A percentile compares a stretch with the other conserved stretches of the same genome.
Evolutionary conservation across 2,888 invertebrate genomes (phyloP).

Genomic region (Cinara cedri): DNA sequence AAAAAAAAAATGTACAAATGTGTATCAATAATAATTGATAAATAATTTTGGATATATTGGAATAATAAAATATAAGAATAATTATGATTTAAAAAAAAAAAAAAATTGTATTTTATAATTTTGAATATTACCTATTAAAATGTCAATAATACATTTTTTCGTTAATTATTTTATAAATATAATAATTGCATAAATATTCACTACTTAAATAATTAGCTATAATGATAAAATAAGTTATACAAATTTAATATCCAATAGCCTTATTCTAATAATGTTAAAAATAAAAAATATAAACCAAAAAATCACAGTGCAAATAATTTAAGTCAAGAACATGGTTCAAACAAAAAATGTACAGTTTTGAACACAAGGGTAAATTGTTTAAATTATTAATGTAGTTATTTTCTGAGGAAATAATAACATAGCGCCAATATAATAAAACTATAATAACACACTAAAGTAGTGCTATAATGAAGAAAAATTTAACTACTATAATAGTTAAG

Average conservation of each 20-base stretch:
- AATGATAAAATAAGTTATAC: constrained; percentile 36
- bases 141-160: constrained; percentile 43
- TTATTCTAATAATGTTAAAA: constrained; percentile 26
- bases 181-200: constrained; percentile 27
- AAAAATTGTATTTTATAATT: constrained; percentile 45
- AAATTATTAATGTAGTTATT: constrained; percentile 5
- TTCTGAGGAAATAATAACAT: not conserved
- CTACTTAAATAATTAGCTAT: constrained; percentile 38
- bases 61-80: constrained; percentile 11
- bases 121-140: constrained; percentile 35
- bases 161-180: constrained; percentile 37
- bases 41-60: not conserved
- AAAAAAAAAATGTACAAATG: too few relatives aligned
- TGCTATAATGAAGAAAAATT: not conserved
- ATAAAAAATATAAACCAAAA: constrained; percentile 41
- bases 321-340: constrained; percentile 44
- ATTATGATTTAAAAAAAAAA: constrained; percentile 7
- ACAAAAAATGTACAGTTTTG: constrained; percentile 7
- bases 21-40: too few relatives aligned
- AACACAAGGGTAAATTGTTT: constrained; percentile 33
- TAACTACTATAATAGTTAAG: constrained; percentile 2
- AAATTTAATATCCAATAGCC: constrained; percentile 31
- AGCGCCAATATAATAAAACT: too few relatives aligned
- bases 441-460: constrained; percentile 5
- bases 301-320: constrained; percentile 53